Evolutionary conservation across 64 coral and sea anemone species (phyloP).

Genomic region (Cladopsammia gracilis): DNA sequence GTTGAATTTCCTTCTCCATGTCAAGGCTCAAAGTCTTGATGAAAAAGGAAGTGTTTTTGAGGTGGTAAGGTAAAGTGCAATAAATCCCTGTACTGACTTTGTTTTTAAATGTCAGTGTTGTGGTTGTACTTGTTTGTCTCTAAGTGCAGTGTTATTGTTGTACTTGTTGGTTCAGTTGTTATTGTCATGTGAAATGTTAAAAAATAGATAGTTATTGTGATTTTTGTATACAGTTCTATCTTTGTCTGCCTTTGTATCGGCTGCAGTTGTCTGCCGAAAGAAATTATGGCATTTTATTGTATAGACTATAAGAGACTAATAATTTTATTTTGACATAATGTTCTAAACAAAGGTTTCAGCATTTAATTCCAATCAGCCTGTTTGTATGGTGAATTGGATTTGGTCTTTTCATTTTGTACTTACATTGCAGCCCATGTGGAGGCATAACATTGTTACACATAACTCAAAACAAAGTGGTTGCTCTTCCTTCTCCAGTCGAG

Average conservation of each 20-base stretch:
- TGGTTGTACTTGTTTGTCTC: not conserved
- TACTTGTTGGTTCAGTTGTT: not conserved
- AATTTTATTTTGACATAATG: no score
- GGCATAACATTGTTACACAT: not conserved
- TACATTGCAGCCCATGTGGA: not conserved
- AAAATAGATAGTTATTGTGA: no score
- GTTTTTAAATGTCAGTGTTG: not conserved
- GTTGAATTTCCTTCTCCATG: slow-evolving; percentile 59
- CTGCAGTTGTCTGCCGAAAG: not conserved
- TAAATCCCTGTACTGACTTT: not conserved
- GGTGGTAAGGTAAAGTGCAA: slow-evolving; percentile 43
- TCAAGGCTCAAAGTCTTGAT: slow-evolving; percentile 44
- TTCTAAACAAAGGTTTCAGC: no score
- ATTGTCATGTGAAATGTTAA: not conserved
- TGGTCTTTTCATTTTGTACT: not conserved
- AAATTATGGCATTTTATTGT: not conserved
- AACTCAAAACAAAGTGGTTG: slow-evolving; percentile 62
- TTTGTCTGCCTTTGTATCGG: not conserved
- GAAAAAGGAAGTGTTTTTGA: slow-evolving; percentile 65
- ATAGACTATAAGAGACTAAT: not conserved
- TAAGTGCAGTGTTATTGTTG: not conserved
- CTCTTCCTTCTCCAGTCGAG: slow-evolving; percentile 98
- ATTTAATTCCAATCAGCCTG: no score
- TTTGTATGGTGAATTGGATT: no score
- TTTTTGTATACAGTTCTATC: no score